Base-by-base conservation (phyloP, 2,888 invertebrate genomes). In the Drosophila nr. perissopoda region DNA sequence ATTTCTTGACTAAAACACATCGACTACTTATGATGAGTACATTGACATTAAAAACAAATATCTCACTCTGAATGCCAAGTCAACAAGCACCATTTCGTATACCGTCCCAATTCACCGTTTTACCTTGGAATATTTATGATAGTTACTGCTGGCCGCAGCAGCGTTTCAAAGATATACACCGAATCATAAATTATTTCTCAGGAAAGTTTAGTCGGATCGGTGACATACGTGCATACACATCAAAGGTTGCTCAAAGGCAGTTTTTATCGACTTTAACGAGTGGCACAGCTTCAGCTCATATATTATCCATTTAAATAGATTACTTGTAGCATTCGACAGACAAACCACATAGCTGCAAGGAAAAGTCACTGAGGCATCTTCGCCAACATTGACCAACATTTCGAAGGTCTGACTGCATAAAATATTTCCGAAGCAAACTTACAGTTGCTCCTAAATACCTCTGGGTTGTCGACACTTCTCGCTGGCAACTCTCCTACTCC, bases 381-480 rank as follows among this genome's bases (percentile, higher is more conserved):
- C 16, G 25, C 45, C 45, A 77, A 49, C 62, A 68, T 67, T 78
- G 75, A 71, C 78, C 78, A 78, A 60, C 59, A 59, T 65, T 60
- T 60, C 27, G 57, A 25, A 52, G 70, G 52, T 53, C 49, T 52
- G 61, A 65, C 65, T 78, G 78, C 78, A 78, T 78, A 62, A 78
- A 78, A 72, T 78, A 78, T 78, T 60, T 66, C 25, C 54, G 42
- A 27, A 49, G 67, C 56, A 36, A 64, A 64, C 51, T 77, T 74
- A 62, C 78, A 61, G 58, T 49, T 40, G 75, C 36, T 56, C 64
- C 62, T 78, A 78, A 78, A 78, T 78, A 78, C 78, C 75, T 78
- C 58, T 40, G 75, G 67, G 78, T 52, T 71, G 75, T 72, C 77
- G 66, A 29, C 31, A 33, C 58, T 53, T 10, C 13, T 36, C n/a